Conservation (phyloP, 2,888 invertebrate genomes). For the Unio pictorum region DNA sequence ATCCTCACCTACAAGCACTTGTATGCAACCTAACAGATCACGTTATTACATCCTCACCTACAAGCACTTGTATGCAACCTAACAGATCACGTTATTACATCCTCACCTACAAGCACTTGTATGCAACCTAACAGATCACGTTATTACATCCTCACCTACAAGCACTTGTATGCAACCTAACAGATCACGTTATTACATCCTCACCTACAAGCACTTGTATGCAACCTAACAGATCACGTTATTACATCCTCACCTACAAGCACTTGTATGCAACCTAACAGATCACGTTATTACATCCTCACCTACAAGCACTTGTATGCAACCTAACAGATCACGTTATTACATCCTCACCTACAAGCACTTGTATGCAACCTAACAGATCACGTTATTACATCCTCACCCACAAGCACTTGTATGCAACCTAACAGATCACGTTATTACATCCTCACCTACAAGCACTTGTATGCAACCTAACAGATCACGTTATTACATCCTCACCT, state of each 20-base stretch:
- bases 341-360: slow-evolving; percentile 49
- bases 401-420: slow-evolving; percentile 44
- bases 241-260: slow-evolving; percentile 12
- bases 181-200: slow-evolving; percentile 36
- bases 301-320: slow-evolving; percentile 49
- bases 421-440: slow-evolving; percentile 40
- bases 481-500: slow-evolving; percentile 42
- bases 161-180: slow-evolving; percentile 49
- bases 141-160: slow-evolving; percentile 46
- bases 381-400: slow-evolving; percentile 20
- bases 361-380: slow-evolving; percentile 45
- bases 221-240: slow-evolving; percentile 40
- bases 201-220: slow-evolving; percentile 51
- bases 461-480: slow-evolving; percentile 39
- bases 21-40: slow-evolving; percentile 37
- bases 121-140: slow-evolving; percentile 30
- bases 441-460: slow-evolving; percentile 47
- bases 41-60: slow-evolving; percentile 42
- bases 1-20: slow-evolving; percentile 51
- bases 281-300: slow-evolving; percentile 44
- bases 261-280: slow-evolving; percentile 45
- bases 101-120: slow-evolving; percentile 40
- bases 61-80: slow-evolving; percentile 49
- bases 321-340: slow-evolving; percentile 35
- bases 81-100: slow-evolving; percentile 31